Conservation (phyloP, 1,140 invertebrate genomes). For the Bombus terrestris region DNA sequence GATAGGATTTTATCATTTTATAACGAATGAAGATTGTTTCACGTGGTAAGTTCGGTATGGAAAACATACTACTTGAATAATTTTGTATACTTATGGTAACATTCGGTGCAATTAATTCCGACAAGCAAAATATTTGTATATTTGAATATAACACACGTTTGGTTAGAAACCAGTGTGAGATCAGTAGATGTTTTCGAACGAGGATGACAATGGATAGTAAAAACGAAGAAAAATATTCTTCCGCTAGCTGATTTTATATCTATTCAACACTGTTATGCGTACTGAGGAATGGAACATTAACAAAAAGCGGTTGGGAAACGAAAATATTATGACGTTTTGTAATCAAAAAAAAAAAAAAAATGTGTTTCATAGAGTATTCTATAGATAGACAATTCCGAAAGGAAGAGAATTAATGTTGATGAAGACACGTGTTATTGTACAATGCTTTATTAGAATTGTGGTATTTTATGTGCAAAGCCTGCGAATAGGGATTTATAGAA, state of each 20-base stretch:
- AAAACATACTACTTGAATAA: too few species aligned
- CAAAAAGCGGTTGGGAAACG: not conserved
- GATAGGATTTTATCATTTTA: too few species aligned
- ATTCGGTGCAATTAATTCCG: not conserved
- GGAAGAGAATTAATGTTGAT: not conserved
- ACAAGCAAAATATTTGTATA: not conserved
- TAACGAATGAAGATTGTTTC: too few species aligned
- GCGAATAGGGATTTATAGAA: too few species aligned
- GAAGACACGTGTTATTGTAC: not conserved
- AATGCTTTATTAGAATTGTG: not conserved
- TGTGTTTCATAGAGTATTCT: not conserved
- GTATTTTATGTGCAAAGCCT: too few species aligned
- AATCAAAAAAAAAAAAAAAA: not conserved
- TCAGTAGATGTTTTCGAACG: not conserved
- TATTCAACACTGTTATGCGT: not conserved
- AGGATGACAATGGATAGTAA: not conserved
- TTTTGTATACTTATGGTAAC: too few species aligned
- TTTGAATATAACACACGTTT: not conserved
- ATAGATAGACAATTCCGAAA: not conserved
- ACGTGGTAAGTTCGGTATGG: too few species aligned
- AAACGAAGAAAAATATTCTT: not conserved
- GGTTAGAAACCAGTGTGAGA: not conserved
- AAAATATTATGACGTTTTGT: not conserved
- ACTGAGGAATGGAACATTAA: not conserved
- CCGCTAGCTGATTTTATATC: not conserved